Evolutionary conservation across 2,797 vertebrate genomes (phyloP).

Genomic region (Mormyrops attenuatus): DNA sequence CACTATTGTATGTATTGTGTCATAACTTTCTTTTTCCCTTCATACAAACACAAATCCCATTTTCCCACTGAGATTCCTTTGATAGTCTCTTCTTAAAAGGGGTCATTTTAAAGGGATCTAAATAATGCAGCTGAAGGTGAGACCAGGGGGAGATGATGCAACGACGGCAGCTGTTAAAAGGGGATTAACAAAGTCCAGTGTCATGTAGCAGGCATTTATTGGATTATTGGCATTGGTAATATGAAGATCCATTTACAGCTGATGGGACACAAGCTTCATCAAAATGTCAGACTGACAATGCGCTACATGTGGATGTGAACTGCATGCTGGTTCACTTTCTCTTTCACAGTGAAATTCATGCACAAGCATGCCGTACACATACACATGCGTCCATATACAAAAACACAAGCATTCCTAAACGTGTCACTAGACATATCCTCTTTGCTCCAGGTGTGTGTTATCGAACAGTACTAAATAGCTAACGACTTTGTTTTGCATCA

Average conservation of each 20-base stretch:
- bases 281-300: slow-evolving; percentile 16
- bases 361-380: not conserved
- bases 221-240: slow-evolving; percentile 54
- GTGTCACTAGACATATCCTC: not conserved
- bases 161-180: slow-evolving; percentile 59
- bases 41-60: not conserved
- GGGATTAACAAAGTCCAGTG: slow-evolving; percentile 60
- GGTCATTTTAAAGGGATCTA: slow-evolving; percentile 15
- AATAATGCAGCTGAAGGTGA: slow-evolving; percentile 45
- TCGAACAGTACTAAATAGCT: not conserved
- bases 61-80: not conserved
- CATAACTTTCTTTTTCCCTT: not conserved
- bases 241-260: slow-evolving; percentile 40
- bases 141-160: slow-evolving; percentile 34
- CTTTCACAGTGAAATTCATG: not conserved
- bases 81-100: not conserved
- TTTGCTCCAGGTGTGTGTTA: not conserved
- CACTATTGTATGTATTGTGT: not conserved
- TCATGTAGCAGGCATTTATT: slow-evolving; percentile 60
- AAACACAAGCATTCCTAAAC: not conserved
- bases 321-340: not conserved
- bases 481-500: not conserved
- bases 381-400: not conserved
- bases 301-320: not conserved
- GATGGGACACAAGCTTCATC: slow-evolving; percentile 36